These are phyloP conservation scores for Turritopsis dohrnii DNA, from an alignment of 30 jellyfish, hydroid and myxozoan species.

Conservation along the genomic window DNA sequence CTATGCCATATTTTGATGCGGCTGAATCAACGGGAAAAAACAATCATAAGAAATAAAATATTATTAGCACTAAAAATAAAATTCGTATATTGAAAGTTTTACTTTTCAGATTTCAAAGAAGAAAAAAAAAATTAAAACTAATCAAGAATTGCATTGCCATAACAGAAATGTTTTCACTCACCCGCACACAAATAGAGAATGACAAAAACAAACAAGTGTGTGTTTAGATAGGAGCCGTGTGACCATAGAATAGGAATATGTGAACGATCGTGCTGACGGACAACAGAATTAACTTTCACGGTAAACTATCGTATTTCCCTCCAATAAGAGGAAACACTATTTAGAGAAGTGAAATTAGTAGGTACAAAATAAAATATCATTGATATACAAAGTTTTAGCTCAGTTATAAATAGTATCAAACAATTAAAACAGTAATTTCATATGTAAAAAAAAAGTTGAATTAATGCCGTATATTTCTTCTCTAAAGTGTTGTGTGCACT, in stretches of 20 bases:
- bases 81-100: not conserved
- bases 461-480: too few relatives aligned
- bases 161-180: not conserved
- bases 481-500: too few relatives aligned
- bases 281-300: not conserved
- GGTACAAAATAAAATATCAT: not conserved
- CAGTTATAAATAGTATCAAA: not conserved
- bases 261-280: not conserved
- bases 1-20: not conserved
- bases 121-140: too few relatives aligned
- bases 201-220: too few relatives aligned
- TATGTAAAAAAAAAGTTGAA: not conserved
- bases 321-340: too few relatives aligned
- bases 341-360: not conserved
- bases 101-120: not conserved
- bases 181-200: not conserved
- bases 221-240: too few relatives aligned
- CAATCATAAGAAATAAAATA: not conserved
- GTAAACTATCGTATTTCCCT: too few relatives aligned
- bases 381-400: not conserved
- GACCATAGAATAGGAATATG: too few relatives aligned
- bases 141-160: not conserved
- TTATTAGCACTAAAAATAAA: not conserved
- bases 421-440: not conserved
- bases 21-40: not conserved